Percentiles rank a stretch among this genome's conserved stretches.
These are phyloP conservation scores for Drosophila grimshawi DNA, from an alignment of 1,140 invertebrate genomes.

Conservation along the genomic window DNA sequence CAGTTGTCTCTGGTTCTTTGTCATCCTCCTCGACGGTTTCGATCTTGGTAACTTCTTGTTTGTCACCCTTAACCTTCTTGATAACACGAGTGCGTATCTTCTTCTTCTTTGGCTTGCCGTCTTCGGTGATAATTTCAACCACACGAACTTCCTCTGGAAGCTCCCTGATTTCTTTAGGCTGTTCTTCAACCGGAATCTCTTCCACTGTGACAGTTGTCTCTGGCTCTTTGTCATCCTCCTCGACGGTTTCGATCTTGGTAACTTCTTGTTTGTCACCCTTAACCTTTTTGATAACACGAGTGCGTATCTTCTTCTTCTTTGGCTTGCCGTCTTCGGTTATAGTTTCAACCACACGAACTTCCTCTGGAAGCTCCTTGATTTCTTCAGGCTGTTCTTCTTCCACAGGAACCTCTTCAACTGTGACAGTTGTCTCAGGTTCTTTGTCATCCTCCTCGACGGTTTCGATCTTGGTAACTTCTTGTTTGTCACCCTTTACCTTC, in stretches of 20 bases:
- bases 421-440: conserved; percentile 1
- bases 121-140: background rate
- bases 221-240: conserved; percentile 4
- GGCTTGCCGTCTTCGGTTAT: conserved; percentile 2
- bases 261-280: conserved; percentile 11
- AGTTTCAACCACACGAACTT: conserved; percentile 5
- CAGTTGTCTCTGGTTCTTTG: background rate
- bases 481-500: conserved; percentile 8
- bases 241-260: conserved; percentile 9
- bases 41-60: conserved; percentile 8
- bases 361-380: background rate
- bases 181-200: conserved; percentile 3
- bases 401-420: conserved; percentile 1
- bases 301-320: conserved; percentile 9
- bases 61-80: conserved; percentile 2
- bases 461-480: conserved; percentile 14
- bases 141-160: conserved; percentile 2
- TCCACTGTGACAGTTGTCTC: conserved; percentile 3
- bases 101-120: background rate
- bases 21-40: conserved; percentile 1
- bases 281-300: conserved; percentile 7
- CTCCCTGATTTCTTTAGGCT: background rate
- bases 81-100: conserved; percentile 4
- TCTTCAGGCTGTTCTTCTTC: conserved; percentile 4
- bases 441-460: conserved; percentile 10